Evolutionary conservation across 2,113 vertebrate species (phyloP).

Genomic region (Neopipo cinnamomea): DNA sequence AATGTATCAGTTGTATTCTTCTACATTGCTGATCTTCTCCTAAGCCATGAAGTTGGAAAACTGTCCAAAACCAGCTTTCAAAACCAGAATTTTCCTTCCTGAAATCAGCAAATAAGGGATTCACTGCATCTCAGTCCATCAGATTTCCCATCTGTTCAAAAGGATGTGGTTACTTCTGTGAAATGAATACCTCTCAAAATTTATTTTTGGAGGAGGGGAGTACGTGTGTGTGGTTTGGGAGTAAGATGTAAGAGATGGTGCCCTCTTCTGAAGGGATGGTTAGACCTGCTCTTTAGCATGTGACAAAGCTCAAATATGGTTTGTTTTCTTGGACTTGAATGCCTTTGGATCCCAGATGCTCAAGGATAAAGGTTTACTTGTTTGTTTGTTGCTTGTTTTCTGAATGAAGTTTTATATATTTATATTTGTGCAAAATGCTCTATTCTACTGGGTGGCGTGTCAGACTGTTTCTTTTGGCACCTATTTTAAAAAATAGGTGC

Average conservation of each 20-base stretch:
- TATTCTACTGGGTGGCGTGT: neutral
- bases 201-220: neutral
- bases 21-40: neutral
- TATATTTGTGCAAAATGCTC: neutral
- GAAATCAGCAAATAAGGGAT: neutral
- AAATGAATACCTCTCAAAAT: neutral
- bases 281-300: neutral
- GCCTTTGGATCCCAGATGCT: neutral
- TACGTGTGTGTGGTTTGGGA: neutral
- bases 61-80: neutral
- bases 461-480: neutral
- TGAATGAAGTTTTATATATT: neutral
- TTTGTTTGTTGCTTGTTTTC: neutral
- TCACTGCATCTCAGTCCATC: neutral
- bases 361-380: neutral
- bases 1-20: neutral
- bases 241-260: neutral
- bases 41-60: neutral
- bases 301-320: neutral
- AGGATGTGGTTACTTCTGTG: neutral
- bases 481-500: neutral
- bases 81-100: neutral
- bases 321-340: neutral
- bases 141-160: neutral
- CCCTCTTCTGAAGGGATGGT: neutral